A percentile compares a stretch with the other conserved stretches of the same genome.
Evolutionary conservation across 2,797 vertebrate genomes (phyloP).

Genomic region (Monodelphis domestica): DNA sequence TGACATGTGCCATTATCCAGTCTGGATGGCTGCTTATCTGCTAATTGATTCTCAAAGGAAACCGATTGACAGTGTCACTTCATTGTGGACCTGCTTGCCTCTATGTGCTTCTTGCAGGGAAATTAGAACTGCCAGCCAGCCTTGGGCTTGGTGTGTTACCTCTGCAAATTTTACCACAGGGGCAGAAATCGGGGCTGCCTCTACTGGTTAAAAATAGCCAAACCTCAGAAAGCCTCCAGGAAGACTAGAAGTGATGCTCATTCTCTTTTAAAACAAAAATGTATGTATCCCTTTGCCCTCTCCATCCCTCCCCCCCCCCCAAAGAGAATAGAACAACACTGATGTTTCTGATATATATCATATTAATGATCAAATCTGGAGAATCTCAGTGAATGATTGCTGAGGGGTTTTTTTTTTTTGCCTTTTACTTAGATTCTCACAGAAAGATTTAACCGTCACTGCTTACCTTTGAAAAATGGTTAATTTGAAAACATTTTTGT

Average conservation of each 20-base stretch:
- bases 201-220: not conserved
- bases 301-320: not conserved
- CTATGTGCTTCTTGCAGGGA: constrained; percentile 57
- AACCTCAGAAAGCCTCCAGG: constrained; percentile 13
- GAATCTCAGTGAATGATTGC: constrained; percentile 20
- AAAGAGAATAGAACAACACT: not conserved
- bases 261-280: not conserved
- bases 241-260: not conserved
- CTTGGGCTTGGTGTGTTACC: constrained; percentile 53
- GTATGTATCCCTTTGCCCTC: not conserved
- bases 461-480: constrained; percentile 15
- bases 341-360: constrained; percentile 2
- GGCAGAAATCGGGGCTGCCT: constrained; percentile 36
- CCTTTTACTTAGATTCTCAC: constrained; percentile 34
- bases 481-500: constrained; percentile 6
- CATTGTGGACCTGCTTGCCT: constrained; percentile 77
- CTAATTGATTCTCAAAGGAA: constrained; percentile 92
- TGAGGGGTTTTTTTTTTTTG: not conserved
- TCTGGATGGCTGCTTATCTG: constrained; percentile 89
- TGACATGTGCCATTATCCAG: constrained; percentile 84
- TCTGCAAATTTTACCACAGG: constrained; percentile 43
- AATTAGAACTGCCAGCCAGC: constrained; percentile 70
- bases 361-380: constrained; percentile 41
- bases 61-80: constrained; percentile 86
- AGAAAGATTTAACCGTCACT: constrained; percentile 30